Evolutionary conservation across 2,113 vertebrate genomes (phyloP).

Genomic region (Dipodomys spectabilis): DNA sequence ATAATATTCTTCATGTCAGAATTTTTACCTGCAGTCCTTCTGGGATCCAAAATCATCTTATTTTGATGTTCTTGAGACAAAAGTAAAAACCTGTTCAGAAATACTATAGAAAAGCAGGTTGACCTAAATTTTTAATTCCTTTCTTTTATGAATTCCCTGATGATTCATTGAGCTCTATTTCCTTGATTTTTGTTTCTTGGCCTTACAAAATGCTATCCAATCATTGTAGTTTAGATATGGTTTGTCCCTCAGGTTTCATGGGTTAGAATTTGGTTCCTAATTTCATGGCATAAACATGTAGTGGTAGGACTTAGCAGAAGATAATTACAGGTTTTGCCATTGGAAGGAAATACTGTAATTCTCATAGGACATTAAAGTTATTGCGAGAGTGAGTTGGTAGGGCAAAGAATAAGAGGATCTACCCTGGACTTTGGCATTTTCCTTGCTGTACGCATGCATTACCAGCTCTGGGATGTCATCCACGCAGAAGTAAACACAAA

Average conservation of each 20-base stretch:
- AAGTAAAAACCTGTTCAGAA: not conserved
- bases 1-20: not conserved
- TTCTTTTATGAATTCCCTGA: not conserved
- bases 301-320: not conserved
- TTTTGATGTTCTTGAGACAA: not conserved
- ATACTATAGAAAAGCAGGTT: constrained; percentile 7
- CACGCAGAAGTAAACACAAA: not conserved
- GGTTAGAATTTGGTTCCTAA: not conserved
- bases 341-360: not conserved
- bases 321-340: not conserved
- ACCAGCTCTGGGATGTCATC: not conserved
- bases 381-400: not conserved
- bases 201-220: not conserved
- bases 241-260: not conserved
- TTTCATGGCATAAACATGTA: not conserved
- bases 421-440: too few relatives aligned
- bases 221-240: not conserved
- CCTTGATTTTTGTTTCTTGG: constrained; percentile 2
- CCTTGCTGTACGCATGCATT: not conserved
- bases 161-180: constrained; percentile 23
- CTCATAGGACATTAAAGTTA: not conserved
- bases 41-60: constrained; percentile 4
- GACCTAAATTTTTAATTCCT: constrained; percentile 32
- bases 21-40: not conserved
- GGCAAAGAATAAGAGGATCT: too few relatives aligned